Evolutionary conservation across 2,113 vertebrate genomes (phyloP), one percentile per base, ranked within the genome.

Genomic region (Triplophysa tibetana): DNA sequence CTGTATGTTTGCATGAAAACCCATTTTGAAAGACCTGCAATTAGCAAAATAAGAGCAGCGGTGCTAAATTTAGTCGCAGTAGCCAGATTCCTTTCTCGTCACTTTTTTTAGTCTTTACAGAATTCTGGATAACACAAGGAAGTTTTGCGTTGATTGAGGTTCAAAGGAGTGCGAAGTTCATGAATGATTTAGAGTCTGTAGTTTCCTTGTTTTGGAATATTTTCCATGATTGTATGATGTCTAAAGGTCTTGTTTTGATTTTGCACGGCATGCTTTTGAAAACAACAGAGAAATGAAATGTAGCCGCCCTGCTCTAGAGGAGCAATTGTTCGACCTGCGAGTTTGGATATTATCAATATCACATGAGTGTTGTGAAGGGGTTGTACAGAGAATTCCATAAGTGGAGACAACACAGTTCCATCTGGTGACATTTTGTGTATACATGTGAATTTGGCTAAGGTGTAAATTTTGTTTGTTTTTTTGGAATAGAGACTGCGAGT

Each of bases 11-110:
- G 50, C 75, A 70, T 84, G 69, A 54, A 84, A 81, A 75, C 75
- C 79, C 75, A 84, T 68, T 74, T 84, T 64, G 7, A 61, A 21
- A 78, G 82, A 63, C 75, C 79, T 78, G 67, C 75, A 78, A 75
- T 84, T 81, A 78, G 52, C 45, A 65, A 70, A 84, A 78, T 74
- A 77, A 81, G 79, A 75, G 54, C 68, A 69, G 68, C 26, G 58
- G 45, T 29, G 68, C 75, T 79, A 74, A 68, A 78, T 68, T 81
- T 84, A 74, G 79, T 16, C 77, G 0, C 12, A 33, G 33, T 12
- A n/a, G 58, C 54, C 50, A 13, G 58, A 63, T 38, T 54, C 65
- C 9, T 56, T 48, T 43, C 48, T 76, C 17, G 8, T 67, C 52
- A 56, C 54, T 56, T 76, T 56, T 70, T 19, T 10, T 8, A 16